A percentile compares a stretch with the other conserved stretches of the same genome.
Evolutionary conservation across 1,140 invertebrate species (phyloP).

Genomic region (Myzus persicae): DNA sequence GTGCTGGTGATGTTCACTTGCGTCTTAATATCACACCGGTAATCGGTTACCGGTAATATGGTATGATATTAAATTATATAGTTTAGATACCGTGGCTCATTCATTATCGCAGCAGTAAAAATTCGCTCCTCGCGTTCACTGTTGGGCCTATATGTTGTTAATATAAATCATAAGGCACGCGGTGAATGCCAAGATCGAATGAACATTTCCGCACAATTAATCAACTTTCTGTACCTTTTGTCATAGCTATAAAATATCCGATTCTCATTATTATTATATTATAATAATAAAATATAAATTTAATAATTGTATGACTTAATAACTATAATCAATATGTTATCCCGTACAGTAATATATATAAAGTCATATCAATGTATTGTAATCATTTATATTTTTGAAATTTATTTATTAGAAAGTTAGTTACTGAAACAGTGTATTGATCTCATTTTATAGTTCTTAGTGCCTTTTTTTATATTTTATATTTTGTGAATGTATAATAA

Average conservation of each 20-base stretch:
- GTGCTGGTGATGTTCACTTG: neutral
- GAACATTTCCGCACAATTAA: conserved; percentile 62
- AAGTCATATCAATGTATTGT: neutral
- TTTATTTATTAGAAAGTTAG: neutral
- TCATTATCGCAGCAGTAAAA: neutral
- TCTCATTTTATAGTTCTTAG: neutral
- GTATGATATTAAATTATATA: neutral
- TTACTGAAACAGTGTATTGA: neutral
- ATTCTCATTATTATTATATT: neutral
- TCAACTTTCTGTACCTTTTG: neutral
- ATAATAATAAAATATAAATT: too few species aligned
- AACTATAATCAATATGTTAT: neutral
- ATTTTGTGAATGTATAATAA: neutral
- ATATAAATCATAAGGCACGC: conserved; percentile 88
- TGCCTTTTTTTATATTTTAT: neutral
- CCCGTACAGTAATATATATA: neutral
- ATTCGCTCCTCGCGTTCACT: conserved; percentile 84
- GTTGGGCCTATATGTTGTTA: conserved; percentile 81
- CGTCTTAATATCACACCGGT: neutral
- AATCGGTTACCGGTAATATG: neutral
- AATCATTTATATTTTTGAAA: neutral
- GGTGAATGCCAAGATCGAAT: conserved; percentile 96
- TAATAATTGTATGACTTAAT: neutral
- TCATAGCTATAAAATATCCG: neutral
- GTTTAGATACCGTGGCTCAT: neutral